Percentiles rank a stretch among this genome's conserved stretches.
These are phyloP conservation scores for Liposcelis brunnea DNA, from an alignment of 2,888 invertebrate species.

Conservation along the genomic window DNA sequence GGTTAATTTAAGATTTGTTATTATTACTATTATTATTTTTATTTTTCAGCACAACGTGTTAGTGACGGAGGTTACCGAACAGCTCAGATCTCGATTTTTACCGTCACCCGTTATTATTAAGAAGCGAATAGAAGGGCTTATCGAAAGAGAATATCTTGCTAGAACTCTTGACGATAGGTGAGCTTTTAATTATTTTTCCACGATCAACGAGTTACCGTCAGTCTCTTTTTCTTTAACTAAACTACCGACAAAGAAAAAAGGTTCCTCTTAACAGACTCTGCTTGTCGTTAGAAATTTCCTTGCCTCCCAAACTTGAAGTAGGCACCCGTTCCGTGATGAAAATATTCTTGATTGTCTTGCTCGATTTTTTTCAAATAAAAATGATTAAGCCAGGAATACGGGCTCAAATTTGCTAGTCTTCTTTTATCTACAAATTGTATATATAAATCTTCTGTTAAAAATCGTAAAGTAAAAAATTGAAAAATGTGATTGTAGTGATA, in stretches of 20 bases:
- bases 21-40: slow-evolving; percentile 13
- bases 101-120: slow-evolving; percentile 97
- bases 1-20: slow-evolving; percentile 13
- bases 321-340: no score
- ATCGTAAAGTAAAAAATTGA: background rate
- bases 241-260: no score
- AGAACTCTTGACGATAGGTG: slow-evolving; percentile 87
- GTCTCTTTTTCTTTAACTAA: no score
- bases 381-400: no score
- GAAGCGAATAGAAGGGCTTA: slow-evolving; percentile 97
- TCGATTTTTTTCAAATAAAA: no score
- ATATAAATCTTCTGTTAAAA: background rate
- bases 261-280: no score
- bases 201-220: no score
- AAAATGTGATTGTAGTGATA: background rate
- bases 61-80: slow-evolving; percentile 94
- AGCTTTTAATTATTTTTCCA: slow-evolving; percentile 13
- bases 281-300: no score
- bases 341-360: no score
- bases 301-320: no score
- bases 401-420: no score
- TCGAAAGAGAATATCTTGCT: slow-evolving; percentile 96
- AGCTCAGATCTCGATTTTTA: slow-evolving; percentile 89
- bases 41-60: slow-evolving; percentile 67
- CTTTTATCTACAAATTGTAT: no score